Evolutionary conservation across 2,888 invertebrate species (phyloP), one percentile per base, ranked within the genome.

Genomic region (Amphipoea oculea): DNA sequence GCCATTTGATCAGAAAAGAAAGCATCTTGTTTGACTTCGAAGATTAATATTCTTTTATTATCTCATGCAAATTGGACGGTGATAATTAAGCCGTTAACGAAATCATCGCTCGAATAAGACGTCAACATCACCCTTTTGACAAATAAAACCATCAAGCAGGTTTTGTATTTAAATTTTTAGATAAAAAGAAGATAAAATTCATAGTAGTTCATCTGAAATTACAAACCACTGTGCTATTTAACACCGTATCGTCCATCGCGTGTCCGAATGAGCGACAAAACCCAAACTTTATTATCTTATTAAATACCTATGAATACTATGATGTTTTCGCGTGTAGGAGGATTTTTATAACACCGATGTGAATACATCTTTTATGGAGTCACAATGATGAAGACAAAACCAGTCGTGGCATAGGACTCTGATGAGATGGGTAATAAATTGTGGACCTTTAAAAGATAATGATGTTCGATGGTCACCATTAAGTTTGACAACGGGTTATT

Each of bases 1-100:
- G 82, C 73, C 68, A 72, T 85, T 68, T 74, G 82, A 90, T 86
- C 88, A 65, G 67, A 85, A 84, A 82, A 90, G 90, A 91, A 90
- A 88, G 86, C 85, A 83, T 72, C 78, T 86, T 77, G 79, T 83
- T 84, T 84, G 77, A 78, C 68, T 81, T 69, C 5, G 4, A 75
- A 73, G 83, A 84, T 89, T 82, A 86, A 81, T 89, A 86, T 86
- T 79, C 74, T 67, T 75, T 63, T 85, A 74, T 88, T 86, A 86
- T 89, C 78, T 78, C 70, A 82, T 83, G 67, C 62, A 79, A 85
- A 84, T 87, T 84, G 76, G 79, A 78, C 72, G 54, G 29, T 42
- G 57, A n/a, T 84, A 67, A 79, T 77, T 69, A 73, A 80, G 74
- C 63, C 70, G 65, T 63, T 36, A 76, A 77, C 57, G 57, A 48